phyloP scores from a whole-genome alignment of 2,113 vertebrate species.

The Centrocercus urophasianus region DNA sequence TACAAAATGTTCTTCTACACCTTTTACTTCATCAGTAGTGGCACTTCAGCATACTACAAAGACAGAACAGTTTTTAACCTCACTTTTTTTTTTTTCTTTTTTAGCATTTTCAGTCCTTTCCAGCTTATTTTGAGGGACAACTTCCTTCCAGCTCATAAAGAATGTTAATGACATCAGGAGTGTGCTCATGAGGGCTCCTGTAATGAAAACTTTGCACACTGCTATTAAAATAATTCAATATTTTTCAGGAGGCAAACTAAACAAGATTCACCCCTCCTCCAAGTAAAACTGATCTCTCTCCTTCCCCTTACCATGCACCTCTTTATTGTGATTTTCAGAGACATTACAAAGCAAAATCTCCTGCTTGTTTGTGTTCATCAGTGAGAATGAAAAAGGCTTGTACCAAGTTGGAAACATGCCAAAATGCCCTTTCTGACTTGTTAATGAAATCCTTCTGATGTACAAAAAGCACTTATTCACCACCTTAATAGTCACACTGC shows the following conservation, averaged over 20 bases:
- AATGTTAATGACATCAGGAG: slow-evolving; percentile 33
- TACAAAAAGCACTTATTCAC: slow-evolving; percentile 59
- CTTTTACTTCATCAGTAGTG: neutral
- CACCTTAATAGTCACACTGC: slow-evolving; percentile 42
- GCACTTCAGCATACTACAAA: neutral
- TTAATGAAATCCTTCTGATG: slow-evolving; percentile 60
- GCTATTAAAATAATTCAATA: neutral
- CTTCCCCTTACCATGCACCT: fast-evolving
- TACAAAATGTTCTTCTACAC: neutral
- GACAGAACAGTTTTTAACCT: slow-evolving; percentile 24
- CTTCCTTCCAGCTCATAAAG: slow-evolving; percentile 52
- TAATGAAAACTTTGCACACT: slow-evolving; percentile 28
- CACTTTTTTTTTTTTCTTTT: neutral
- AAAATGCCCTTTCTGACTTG: slow-evolving; percentile 63
- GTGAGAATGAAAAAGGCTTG: slow-evolving; percentile 46
- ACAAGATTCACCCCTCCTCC: neutral
- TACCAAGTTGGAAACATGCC: slow-evolving; percentile 57
- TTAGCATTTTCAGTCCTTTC: slow-evolving; percentile 37
- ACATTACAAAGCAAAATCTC: neutral
- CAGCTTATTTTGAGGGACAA: slow-evolving; percentile 47
- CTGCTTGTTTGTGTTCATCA: neutral
- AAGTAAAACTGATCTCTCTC: neutral
- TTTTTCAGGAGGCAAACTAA: neutral
- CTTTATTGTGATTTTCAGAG: neutral
- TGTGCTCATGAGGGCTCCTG: slow-evolving; percentile 14